A percentile compares a stretch with the other conserved stretches of the same genome.
phyloP scores from a whole-genome alignment of 2,888 invertebrate species.

The Corbicula japonica region DNA sequence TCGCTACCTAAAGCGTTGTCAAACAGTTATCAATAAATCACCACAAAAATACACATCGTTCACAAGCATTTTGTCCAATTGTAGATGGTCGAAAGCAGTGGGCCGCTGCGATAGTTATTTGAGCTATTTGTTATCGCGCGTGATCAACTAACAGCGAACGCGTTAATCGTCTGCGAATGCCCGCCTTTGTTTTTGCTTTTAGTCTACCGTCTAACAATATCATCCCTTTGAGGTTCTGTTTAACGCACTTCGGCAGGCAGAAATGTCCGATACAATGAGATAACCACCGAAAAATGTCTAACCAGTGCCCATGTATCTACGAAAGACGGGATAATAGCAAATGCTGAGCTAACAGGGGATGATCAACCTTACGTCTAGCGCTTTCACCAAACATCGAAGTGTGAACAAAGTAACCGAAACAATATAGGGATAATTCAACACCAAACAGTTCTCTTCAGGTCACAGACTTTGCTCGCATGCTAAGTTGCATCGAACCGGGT shows the following conservation, averaged over 20 bases:
- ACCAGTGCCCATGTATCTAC: conserved; percentile 28
- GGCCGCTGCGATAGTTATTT: conserved; percentile 1
- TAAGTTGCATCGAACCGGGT: no score
- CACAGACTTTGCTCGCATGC: no score
- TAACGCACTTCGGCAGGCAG: conserved; percentile 20
- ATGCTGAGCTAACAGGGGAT: conserved; percentile 36
- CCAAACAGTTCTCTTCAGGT: no score
- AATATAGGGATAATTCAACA: no score
- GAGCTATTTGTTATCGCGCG: conserved; percentile 23
- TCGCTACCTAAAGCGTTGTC: not conserved
- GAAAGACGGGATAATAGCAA: conserved; percentile 25
- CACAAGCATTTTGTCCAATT: not conserved
- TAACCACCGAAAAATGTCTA: conserved; percentile 28
- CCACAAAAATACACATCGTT: no score
- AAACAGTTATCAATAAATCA: not conserved
- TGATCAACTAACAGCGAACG: conserved; percentile 21
- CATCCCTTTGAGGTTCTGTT: conserved; percentile 15
- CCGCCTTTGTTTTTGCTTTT: conserved; percentile 61
- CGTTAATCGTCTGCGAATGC: conserved; percentile 55
- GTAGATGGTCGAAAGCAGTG: not conserved
- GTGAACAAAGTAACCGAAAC: no score
- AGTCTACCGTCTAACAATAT: conserved; percentile 29
- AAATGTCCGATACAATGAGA: conserved; percentile 33
- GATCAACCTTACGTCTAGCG: no score
- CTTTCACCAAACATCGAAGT: no score